Base-by-base conservation (phyloP, 2,797 vertebrate species). In the Gymnodraco acuticeps region DNA sequence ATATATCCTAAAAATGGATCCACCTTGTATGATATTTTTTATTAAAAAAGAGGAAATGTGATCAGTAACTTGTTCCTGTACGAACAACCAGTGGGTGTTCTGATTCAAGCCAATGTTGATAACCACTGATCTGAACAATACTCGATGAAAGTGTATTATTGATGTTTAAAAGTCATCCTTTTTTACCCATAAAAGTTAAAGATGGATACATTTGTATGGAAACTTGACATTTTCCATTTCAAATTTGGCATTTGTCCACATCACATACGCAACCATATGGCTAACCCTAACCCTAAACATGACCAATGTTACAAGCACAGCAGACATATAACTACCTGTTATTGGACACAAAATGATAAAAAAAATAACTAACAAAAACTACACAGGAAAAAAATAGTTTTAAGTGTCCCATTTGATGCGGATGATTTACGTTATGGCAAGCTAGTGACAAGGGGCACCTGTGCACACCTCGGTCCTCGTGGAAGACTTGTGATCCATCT, bases 401-500 rank as follows among this genome's bases (percentile, higher is more conserved):
- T 41, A 56, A 66, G 47, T 20, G 53, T 56, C 70, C 23, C 43
- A 45, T 65, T 77, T 53, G 16, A 31, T 50, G 17, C 31, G 16
- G 27, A 43, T 6, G 33, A 38, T 38, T 71, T 65, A 63, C 17
- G 8, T 52, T 41, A 73, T 66, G 66, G 64, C 62, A 75, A 86
- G 66, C 61, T 48, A 73, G 52, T 76, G 70, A 83, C 64, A 53
- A 60, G 66, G 74, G 75, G 68, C 69, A 77, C 59, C 64, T 78
- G 67, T 62, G 70, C 79, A 27, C 77, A 42, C 85, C 53, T 69
- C 10, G n/a, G 60, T 87, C 73, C 59, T 51, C 50, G 53, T 77
- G 83, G 83, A 89, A 91, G 82, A 87, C 84, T 52, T 55, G 56
- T 62, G 73, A 84, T 73, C 75, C 70, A 31, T 78, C 79, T 70